Conservation (phyloP, 2,113 vertebrate genomes). For the Scortum barcoo region DNA sequence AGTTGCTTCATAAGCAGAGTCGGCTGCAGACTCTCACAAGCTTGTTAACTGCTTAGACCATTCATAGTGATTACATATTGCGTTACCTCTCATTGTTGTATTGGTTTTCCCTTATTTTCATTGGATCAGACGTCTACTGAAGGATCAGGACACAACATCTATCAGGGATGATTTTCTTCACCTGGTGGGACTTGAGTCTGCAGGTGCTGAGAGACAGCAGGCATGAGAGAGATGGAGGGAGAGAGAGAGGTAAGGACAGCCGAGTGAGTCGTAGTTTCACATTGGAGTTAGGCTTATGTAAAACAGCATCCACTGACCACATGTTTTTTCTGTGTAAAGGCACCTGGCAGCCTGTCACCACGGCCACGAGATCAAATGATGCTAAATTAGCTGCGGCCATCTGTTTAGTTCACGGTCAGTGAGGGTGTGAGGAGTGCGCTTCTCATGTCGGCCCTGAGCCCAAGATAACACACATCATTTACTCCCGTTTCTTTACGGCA, state of each 20-base stretch:
- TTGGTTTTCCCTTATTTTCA: neutral
- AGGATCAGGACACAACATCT: neutral
- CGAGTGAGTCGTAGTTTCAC: neutral
- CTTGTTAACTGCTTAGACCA: neutral
- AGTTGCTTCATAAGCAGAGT: neutral
- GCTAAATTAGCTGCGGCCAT: neutral
- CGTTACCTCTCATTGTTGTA: slow-evolving; percentile 44
- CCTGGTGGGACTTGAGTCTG: neutral
- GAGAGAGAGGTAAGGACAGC: neutral
- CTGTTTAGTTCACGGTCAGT: neutral
- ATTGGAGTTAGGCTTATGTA: neutral
- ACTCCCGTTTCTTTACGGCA: neutral
- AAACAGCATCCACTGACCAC: no score
- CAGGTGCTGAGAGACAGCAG: neutral
- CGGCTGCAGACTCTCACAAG: neutral
- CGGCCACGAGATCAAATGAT: neutral
- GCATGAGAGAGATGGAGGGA: neutral
- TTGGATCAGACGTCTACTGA: neutral
- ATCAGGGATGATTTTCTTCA: neutral
- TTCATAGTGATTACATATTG: neutral
- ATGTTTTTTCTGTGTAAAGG: no score
- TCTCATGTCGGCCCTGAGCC: no score
- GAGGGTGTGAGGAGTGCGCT: no score
- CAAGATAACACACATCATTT: no score
- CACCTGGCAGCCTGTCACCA: neutral